These are phyloP conservation scores for Palythoa caribaeorum DNA, from an alignment of 92 coral and sea anemone genomes.

Conservation along the genomic window DNA sequence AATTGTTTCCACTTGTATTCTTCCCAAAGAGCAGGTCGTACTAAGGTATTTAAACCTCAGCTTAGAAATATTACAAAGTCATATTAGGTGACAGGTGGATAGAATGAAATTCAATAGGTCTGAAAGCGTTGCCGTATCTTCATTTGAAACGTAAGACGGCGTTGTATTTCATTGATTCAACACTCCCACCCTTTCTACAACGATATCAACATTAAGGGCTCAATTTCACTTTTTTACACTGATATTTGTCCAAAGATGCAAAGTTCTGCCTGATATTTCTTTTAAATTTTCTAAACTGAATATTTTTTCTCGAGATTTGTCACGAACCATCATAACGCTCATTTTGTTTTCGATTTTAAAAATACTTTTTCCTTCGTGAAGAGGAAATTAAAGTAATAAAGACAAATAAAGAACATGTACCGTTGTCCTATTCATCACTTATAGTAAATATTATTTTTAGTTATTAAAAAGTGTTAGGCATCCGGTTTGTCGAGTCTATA, in stretches of 20 bases:
- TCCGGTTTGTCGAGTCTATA: background rate
- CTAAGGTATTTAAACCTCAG: conserved; percentile 14
- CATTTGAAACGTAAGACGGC: background rate
- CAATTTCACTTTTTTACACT: background rate
- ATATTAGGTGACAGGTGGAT: conserved; percentile 14
- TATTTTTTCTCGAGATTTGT: background rate
- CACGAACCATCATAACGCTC: too few relatives aligned
- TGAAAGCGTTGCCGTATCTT: background rate
- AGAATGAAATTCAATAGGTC: conserved; percentile 30
- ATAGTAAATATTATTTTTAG: background rate
- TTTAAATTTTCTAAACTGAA: background rate
- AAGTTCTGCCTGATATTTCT: background rate
- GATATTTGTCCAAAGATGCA: background rate
- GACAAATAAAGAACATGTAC: background rate
- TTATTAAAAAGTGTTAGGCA: background rate
- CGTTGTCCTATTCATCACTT: background rate
- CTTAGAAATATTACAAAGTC: background rate
- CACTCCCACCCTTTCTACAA: background rate
- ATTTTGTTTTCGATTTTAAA: background rate
- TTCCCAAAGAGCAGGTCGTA: background rate
- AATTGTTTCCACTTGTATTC: background rate
- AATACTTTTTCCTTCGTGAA: background rate
- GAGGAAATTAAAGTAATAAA: background rate
- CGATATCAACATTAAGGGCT: background rate
- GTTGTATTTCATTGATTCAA: background rate